phyloP scores from a whole-genome alignment of 2,888 invertebrate genomes.

The Drosophila tripunctata region DNA sequence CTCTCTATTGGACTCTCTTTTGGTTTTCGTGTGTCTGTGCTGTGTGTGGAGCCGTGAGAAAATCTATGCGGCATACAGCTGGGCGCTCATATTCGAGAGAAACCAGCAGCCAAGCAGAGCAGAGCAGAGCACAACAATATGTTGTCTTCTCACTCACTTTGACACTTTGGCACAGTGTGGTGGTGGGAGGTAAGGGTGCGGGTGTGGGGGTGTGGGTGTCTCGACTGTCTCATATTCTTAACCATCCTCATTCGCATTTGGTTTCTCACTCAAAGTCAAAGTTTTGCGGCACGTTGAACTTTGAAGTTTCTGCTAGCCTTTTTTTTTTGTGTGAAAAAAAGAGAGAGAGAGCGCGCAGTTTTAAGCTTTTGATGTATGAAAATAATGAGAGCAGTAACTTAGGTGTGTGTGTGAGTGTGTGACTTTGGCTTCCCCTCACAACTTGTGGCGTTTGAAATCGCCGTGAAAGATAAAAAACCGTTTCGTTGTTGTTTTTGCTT shows the following conservation, averaged over 20 bases:
- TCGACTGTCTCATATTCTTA: constrained; percentile 28
- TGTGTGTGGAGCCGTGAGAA: constrained; percentile 64
- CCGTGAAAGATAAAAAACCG: constrained; percentile 45
- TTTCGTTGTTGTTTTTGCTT: constrained; percentile 36
- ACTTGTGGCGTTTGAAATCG: constrained; percentile 47
- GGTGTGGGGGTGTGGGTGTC: constrained; percentile 23
- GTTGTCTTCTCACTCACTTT: constrained; percentile 40
- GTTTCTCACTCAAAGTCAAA: constrained; percentile 51
- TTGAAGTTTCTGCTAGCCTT: constrained; percentile 48
- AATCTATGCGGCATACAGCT: constrained; percentile 78
- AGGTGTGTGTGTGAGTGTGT: too few species aligned
- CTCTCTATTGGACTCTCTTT: not conserved
- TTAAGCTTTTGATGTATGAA: constrained; percentile 61
- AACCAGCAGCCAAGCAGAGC: constrained; percentile 3
- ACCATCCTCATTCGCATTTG: too few species aligned
- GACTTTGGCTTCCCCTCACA: constrained; percentile 29
- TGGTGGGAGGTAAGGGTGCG: too few species aligned
- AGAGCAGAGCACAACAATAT: constrained; percentile 33
- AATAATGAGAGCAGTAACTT: constrained; percentile 14
- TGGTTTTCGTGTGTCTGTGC: constrained; percentile 20
- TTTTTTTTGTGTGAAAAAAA: constrained; percentile 5
- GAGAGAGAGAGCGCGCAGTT: constrained; percentile 9
- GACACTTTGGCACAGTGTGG: too few species aligned
- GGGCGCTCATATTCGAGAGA: constrained; percentile 67
- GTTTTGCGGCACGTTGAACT: constrained; percentile 61